Evolutionary conservation across 2,113 vertebrate species (phyloP), one percentile per base, ranked within the genome.

Genomic region (Pholis gunnellus): DNA sequence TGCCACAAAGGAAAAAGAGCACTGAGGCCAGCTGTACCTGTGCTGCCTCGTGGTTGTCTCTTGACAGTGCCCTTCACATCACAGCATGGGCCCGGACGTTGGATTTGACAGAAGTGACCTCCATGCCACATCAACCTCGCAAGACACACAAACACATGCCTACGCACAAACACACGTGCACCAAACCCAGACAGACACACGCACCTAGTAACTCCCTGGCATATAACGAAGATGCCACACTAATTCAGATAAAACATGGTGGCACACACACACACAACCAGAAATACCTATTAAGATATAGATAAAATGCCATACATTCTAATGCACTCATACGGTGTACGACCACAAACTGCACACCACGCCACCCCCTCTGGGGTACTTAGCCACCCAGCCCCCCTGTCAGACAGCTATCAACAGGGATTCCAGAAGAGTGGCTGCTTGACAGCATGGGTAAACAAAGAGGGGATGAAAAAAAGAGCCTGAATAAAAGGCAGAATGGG

Each of bases 51-150:
- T 92, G 94, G 95, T 95, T 92, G 89, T 93, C 95, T 93, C 94
- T 88, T 95, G 97, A 94, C 96, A 95, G 93, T 92, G 92, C 93
- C 95, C 94, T 96, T 97, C 96, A 95, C 94, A 95, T 96, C 63
- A 79, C 95, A 93, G 95, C 95, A 94, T 90, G 94, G 71, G 88
- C 78, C 74, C 69, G 91, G 92, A 92, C 91, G 96, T 94, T 89
- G 65, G 93, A 96, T 95, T 91, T 97, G 96, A 98, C 96, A 97
- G 91, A 93, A 95, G 94, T 93, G 86, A 92, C 95, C 93, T 93
- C 93, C 87, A 90, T 94, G 89, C 92, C 89, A 91, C 91, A 86
- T 91, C 91, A 86, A 42, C 80, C 90, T 84, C 73, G 71, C 78
- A 65, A 88, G 75, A 75, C 85, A 77, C 85, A 93, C 95, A 93